phyloP scores from a whole-genome alignment of 2,888 invertebrate genomes.

The Osmoderma eremita region DNA sequence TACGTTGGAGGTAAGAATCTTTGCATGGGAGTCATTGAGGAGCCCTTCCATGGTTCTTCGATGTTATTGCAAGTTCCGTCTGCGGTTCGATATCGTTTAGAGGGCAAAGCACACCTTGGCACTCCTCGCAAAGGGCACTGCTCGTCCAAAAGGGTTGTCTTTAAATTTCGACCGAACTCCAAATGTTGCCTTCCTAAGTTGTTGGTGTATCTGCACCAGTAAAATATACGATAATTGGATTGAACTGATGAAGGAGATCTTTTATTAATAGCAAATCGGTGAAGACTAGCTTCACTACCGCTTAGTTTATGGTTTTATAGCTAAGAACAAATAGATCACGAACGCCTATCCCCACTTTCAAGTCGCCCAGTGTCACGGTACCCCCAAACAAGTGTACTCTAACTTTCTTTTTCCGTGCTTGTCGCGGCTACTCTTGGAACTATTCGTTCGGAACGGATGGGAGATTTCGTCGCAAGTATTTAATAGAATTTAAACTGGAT shows the following conservation, averaged over 20 bases:
- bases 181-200: slow-evolving; percentile 47
- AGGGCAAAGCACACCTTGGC: slow-evolving; percentile 76
- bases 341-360: slow-evolving; percentile 15
- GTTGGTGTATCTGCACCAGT: slow-evolving; percentile 46
- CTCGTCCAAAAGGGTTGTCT: slow-evolving; percentile 55
- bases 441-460: slow-evolving; percentile 10
- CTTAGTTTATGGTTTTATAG: slow-evolving; percentile 29
- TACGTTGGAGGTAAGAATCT: slow-evolving; percentile 84
- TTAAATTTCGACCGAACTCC: slow-evolving; percentile 43
- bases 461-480: slow-evolving; percentile 15
- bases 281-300: slow-evolving; percentile 7
- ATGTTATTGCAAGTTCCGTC: slow-evolving; percentile 92
- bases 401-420: slow-evolving; percentile 39
- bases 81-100: slow-evolving; percentile 80
- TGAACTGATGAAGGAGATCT: not conserved
- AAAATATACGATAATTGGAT: not conserved
- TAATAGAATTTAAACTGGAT: slow-evolving; percentile 2
- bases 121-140: slow-evolving; percentile 75
- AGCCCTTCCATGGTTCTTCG: slow-evolving; percentile 80
- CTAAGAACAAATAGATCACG: slow-evolving; percentile 35
- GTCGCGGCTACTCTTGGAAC: not conserved
- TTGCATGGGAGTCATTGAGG: slow-evolving; percentile 83
- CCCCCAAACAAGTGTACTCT: slow-evolving; percentile 14
- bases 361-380: slow-evolving; percentile 13
- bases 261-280: not conserved